Base-by-base conservation (phyloP, 2,113 vertebrate genomes). In the Chionomys nivalis region DNA sequence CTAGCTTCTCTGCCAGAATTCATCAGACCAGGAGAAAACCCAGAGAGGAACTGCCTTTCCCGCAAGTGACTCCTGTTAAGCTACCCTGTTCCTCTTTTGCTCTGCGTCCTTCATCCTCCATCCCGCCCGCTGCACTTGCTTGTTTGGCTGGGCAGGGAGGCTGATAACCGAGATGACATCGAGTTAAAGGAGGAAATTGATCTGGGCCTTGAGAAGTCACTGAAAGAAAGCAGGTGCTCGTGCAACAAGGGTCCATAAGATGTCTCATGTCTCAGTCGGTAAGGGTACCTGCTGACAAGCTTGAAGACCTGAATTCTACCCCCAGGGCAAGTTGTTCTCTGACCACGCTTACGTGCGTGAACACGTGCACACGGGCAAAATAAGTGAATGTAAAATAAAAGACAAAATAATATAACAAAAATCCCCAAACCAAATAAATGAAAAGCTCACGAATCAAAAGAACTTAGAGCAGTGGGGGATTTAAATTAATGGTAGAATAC, bases 31-130 rank as follows among this genome's bases (percentile, higher is more conserved):
- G 81, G 66, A n/a, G 44, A 76, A 23, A 52, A 66, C 26, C 39
- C 5, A 5, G 10, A 14, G 0, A 0, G 47, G 42, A 55, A 36
- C 5, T 12, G 8, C 49, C 24, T 6, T 19, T 3, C 14, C 3
- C 73, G 31, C 61, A 10, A 21, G 66, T 39, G 12, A 7, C 0
- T 4, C 24, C 63, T 21, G 0, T 0, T 2, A 24, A 19, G 23
- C n/a, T 26, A 1, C 66, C 65, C 63, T 0, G 21, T 23, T 65
- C 28, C 75, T 79, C 5, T 42, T 42, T 42, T 4, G 1, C 68
- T 87, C 5, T 52, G 12, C 73, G 6, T 55, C 49, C 9, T 11
- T 65, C 14, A 6, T 28, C 55, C 21, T 7, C 66, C 12, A 7
- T 36, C 77, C 83, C n/a, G 52, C 72, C 82, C 2, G 36, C 0